Evolutionary conservation across 2,113 vertebrate genomes (phyloP).

Genomic region (Campylomormyrus numenius): DNA sequence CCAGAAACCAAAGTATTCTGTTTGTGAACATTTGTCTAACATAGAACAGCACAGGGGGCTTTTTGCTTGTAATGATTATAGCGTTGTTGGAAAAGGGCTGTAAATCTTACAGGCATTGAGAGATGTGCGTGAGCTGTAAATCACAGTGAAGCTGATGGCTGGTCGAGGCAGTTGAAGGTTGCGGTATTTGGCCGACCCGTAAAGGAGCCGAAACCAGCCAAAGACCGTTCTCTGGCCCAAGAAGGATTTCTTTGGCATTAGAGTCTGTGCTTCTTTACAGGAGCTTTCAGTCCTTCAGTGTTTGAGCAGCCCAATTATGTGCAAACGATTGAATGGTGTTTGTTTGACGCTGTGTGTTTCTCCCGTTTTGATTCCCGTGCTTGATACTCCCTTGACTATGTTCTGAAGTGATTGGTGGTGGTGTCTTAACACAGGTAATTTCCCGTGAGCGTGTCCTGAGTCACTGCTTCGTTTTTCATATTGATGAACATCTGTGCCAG

Average conservation of each 20-base stretch:
- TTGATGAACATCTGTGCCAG: neutral
- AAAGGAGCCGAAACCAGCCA: neutral
- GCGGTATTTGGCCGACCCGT: neutral
- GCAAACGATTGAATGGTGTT: neutral
- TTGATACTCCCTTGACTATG: neutral
- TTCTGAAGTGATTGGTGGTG: neutral
- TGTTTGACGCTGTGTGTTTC: neutral
- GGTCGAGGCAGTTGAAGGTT: neutral
- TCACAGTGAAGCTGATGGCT: neutral
- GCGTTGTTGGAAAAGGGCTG: neutral
- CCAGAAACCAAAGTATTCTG: neutral
- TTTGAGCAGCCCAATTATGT: neutral
- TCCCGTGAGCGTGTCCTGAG: neutral
- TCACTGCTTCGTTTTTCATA: neutral
- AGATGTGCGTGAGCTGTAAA: neutral
- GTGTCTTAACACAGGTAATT: neutral
- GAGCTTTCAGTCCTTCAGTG: neutral
- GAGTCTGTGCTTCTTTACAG: neutral
- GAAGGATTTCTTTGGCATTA: neutral
- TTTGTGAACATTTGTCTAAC: neutral
- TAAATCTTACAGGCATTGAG: neutral
- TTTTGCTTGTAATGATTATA: neutral
- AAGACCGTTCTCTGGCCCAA: neutral
- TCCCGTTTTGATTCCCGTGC: neutral
- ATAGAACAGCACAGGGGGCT: neutral